These are phyloP conservation scores for Drosophila sp. DNA, from an alignment of 1,140 invertebrate genomes.

Conservation along the genomic window DNA sequence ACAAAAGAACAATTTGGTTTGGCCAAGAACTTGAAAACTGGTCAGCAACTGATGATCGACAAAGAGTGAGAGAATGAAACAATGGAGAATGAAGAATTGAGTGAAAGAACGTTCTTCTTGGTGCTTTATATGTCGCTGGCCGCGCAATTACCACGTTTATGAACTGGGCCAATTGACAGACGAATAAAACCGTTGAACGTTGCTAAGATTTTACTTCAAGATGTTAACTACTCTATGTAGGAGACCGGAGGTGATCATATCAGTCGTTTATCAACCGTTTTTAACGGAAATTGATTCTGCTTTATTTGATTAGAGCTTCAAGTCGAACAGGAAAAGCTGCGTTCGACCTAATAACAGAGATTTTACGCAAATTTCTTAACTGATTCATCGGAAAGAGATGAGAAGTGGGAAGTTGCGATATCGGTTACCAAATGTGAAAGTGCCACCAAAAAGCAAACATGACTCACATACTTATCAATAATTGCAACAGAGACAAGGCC, in stretches of 20 bases:
- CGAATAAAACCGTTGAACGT: conserved; percentile 21
- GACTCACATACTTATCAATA: conserved; percentile 26
- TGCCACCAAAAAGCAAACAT: conserved; percentile 10
- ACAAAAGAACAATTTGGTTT: conserved; percentile 20
- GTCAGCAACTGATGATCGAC: conserved; percentile 18
- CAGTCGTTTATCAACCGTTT: conserved; percentile 25
- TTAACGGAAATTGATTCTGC: conserved; percentile 65
- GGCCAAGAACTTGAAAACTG: conserved; percentile 10
- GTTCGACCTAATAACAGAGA: conserved; percentile 55
- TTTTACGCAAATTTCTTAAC: conserved; percentile 50
- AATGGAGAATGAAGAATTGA: conserved; percentile 28
- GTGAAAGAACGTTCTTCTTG: conserved; percentile 52
- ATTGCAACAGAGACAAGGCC: conserved; percentile 10
- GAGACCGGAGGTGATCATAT: conserved; percentile 40
- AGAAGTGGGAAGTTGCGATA: background rate
- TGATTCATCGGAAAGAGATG: conserved; percentile 17
- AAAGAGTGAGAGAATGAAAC: background rate
- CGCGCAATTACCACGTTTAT: conserved; percentile 76
- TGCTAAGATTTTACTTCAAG: conserved; percentile 4
- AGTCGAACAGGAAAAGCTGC: conserved; percentile 49
- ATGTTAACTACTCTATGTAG: conserved; percentile 35
- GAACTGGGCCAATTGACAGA: conserved; percentile 74
- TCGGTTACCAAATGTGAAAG: conserved; percentile 31
- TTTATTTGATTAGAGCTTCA: conserved; percentile 2
- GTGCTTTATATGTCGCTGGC: conserved; percentile 69